These are phyloP conservation scores for Lordiphosa collinella DNA, from an alignment of 1,140 invertebrate genomes.

Conservation along the genomic window DNA sequence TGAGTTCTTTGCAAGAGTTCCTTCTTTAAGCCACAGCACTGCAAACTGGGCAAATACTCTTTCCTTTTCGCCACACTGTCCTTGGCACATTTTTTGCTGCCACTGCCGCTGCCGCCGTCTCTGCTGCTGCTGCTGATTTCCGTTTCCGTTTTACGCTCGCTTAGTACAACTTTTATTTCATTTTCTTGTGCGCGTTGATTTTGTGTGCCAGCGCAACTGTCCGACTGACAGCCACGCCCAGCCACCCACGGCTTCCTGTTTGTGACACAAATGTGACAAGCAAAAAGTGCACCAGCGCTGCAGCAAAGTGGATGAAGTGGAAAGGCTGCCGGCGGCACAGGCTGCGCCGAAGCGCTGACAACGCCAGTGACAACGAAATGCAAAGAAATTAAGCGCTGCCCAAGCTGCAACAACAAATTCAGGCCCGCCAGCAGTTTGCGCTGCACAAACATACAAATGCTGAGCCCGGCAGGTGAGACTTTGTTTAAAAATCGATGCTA, in stretches of 20 bases:
- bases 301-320: conserved; percentile 71
- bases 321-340: conserved; percentile 42
- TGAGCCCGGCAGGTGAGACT: conserved; percentile 2
- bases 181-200: conserved; percentile 73
- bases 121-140: conserved; percentile 68
- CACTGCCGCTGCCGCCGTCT: conserved; percentile 12
- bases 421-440: conserved; percentile 28
- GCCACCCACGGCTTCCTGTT: conserved; percentile 63
- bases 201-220: conserved; percentile 47
- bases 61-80: conserved; percentile 59
- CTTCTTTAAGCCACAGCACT: conserved; percentile 33
- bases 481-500: conserved; percentile 30
- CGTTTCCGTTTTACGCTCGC: conserved; percentile 75
- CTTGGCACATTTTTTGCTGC: conserved; percentile 67
- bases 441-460: conserved; percentile 24
- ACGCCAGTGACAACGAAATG: conserved; percentile 63
- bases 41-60: conserved; percentile 54
- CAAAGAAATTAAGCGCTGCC: conserved; percentile 75
- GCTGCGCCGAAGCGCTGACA: conserved; percentile 50
- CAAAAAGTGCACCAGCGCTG: conserved; percentile 66
- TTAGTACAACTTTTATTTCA: conserved; percentile 76
- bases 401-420: conserved; percentile 54
- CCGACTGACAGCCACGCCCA: conserved; percentile 31
- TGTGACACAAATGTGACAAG: conserved; percentile 78
- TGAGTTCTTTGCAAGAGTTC: conserved; percentile 51